Percentiles rank a stretch among this genome's conserved stretches.
Evolutionary conservation across 1,140 invertebrate species (phyloP).

Genomic region (Bombyx mandarina): DNA sequence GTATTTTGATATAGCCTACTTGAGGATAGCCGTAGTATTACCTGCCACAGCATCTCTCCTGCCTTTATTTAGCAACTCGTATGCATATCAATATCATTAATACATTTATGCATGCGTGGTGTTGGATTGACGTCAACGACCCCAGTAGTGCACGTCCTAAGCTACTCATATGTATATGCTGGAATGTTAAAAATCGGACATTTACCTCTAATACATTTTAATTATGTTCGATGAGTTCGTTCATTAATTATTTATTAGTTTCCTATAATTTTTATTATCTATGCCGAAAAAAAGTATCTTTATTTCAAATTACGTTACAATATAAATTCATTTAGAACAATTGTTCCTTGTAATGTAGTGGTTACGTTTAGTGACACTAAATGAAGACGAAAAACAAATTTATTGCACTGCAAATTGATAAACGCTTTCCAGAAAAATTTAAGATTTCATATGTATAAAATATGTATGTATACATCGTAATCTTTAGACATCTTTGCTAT

Average conservation of each 20-base stretch:
- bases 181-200: constrained; percentile 12
- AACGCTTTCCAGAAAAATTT: no score
- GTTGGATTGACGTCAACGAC: constrained; percentile 30
- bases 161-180: constrained; percentile 8
- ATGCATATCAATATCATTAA: not conserved
- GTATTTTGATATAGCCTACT: no score
- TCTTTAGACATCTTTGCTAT: no score
- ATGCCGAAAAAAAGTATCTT: no score
- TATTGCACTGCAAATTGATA: no score
- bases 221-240: not conserved
- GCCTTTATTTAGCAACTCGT: not conserved
- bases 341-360: not conserved
- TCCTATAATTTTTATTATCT: no score
- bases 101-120: constrained; percentile 17
- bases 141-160: constrained; percentile 10
- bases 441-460: no score
- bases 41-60: not conserved
- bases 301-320: not conserved
- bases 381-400: no score
- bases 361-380: no score
- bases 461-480: no score
- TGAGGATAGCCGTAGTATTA: not conserved
- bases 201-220: constrained; percentile 10
- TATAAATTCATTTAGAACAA: not conserved
- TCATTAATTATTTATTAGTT: not conserved